Base-by-base conservation (phyloP, 2,113 vertebrate species). In the Panurus biarmicus region DNA sequence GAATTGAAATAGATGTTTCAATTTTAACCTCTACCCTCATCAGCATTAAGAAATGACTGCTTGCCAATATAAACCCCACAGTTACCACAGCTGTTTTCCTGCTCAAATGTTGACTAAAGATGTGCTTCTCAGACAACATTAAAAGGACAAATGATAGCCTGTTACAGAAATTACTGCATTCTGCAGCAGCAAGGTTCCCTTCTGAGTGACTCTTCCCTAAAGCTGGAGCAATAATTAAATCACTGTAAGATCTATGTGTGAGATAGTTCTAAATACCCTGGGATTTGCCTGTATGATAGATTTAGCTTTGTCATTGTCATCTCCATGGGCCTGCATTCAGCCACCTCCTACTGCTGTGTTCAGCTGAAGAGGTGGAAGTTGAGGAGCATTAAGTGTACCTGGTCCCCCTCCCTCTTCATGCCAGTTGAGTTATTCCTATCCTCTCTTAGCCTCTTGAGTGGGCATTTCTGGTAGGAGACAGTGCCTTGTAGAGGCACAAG, bases 41-140 rank as follows among this genome's bases (percentile, higher is more conserved):
- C 58, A 87, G 19, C 64, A 79, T 83, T 91, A 89, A 89, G 56
- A 92, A 76, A 35, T 66, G 66, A 76, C 40, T 82, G 33, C 58
- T 91, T 91, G 92, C 92, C 92, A 90, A 16, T 53, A 83, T 18
- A 93, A 95, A 79, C 71, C 35, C 67, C 58, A 48, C 8, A 40
- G 42, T 57, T 82, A 58, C 66, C 24, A 85, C 70, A 76, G 67
- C n/a, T 91, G 78, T 87, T 96, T 91, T 91, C 62, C 58, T 94
- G 29, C 61, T 91, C 40, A 85, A 48, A 56, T 14, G 20, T 57
- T 42, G 40, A 31, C 62, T 87, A 53, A 89, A 95, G 48, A 77
- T 51, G 56, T 66, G 24, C 44, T 85, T 85, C 61, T 84, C 62
- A 88, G 67, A 48, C 45, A 69, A 14, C 36, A 65, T 65, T 64